These are phyloP conservation scores for Geopemphigus sp. DNA, from an alignment of 1,140 invertebrate species.

Conservation along the genomic window DNA sequence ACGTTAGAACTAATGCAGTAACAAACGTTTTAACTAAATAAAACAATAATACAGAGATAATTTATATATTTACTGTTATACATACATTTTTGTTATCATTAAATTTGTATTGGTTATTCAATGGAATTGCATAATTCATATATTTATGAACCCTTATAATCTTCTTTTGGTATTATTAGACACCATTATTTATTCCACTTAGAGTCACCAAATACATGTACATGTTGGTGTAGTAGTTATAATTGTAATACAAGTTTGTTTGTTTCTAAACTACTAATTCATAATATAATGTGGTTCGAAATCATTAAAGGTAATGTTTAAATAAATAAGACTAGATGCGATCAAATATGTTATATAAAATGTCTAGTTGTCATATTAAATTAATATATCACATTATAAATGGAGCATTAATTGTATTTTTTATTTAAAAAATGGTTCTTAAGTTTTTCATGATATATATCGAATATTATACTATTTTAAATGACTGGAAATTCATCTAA, in stretches of 20 bases:
- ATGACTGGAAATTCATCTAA: too few relatives aligned
- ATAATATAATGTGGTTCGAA: not conserved
- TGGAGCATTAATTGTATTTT: too few relatives aligned
- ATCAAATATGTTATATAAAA: not conserved
- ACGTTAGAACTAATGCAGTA: not conserved
- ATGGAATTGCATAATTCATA: not conserved
- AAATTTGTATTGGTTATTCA: constrained; percentile 6
- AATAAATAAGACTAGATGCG: not conserved
- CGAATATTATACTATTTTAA: too few relatives aligned
- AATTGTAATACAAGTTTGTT: constrained; percentile 8
- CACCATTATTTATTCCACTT: constrained; percentile 6
- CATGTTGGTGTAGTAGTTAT: not conserved
- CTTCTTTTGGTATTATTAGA: constrained; percentile 10
- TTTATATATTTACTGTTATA: not conserved
- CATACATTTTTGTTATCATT: not conserved
- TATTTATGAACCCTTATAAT: not conserved
- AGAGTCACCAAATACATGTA: not conserved
- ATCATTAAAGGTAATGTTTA: not conserved
- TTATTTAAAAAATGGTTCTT: too few relatives aligned
- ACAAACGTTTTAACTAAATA: not conserved
- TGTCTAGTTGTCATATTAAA: too few relatives aligned
- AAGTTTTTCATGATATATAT: too few relatives aligned
- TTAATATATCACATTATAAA: too few relatives aligned
- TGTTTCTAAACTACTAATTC: not conserved
- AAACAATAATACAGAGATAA: not conserved